phyloP scores from a whole-genome alignment of 2,888 invertebrate genomes.

The Conchocele bisecta region DNA sequence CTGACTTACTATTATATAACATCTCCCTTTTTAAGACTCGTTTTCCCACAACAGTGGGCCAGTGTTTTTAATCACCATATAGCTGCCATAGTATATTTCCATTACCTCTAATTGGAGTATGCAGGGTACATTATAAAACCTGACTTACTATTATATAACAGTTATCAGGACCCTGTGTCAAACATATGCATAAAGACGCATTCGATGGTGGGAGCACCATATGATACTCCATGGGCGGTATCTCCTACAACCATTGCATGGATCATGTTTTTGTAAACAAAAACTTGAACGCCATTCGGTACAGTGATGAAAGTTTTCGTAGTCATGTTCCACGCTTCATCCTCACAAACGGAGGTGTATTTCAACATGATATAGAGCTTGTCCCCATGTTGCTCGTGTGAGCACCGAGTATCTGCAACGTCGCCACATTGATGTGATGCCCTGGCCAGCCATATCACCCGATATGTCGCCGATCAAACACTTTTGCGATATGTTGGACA shows the following conservation, averaged over 20 bases:
- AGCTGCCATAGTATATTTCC: too few relatives aligned
- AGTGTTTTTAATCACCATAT: too few relatives aligned
- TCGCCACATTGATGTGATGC: conserved; percentile 33
- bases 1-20: too few relatives aligned
- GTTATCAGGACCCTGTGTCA: too few relatives aligned
- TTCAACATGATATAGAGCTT: conserved; percentile 54
- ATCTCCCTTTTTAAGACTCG: too few relatives aligned
- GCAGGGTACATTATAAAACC: too few relatives aligned
- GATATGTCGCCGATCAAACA: conserved; percentile 41
- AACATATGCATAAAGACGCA: too few relatives aligned
- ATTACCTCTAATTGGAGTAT: too few relatives aligned
- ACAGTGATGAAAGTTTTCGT: conserved; percentile 25
- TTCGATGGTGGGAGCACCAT: conserved; percentile 41
- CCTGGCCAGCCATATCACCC: conserved; percentile 31
- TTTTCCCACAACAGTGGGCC: too few relatives aligned
- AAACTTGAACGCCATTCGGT: conserved; percentile 25
- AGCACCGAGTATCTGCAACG: conserved; percentile 15
- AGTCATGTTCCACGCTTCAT: conserved; percentile 35
- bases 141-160: too few relatives aligned
- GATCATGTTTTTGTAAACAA: conserved; percentile 17
- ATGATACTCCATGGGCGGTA: conserved; percentile 34
- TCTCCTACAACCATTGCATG: conserved; percentile 3
- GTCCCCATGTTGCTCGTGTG: conserved; percentile 29
- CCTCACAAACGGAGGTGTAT: background rate
- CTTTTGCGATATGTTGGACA: conserved; percentile 38